phyloP scores from a whole-genome alignment of 2,888 invertebrate genomes.

The Xestoiulus laeticollis region DNA sequence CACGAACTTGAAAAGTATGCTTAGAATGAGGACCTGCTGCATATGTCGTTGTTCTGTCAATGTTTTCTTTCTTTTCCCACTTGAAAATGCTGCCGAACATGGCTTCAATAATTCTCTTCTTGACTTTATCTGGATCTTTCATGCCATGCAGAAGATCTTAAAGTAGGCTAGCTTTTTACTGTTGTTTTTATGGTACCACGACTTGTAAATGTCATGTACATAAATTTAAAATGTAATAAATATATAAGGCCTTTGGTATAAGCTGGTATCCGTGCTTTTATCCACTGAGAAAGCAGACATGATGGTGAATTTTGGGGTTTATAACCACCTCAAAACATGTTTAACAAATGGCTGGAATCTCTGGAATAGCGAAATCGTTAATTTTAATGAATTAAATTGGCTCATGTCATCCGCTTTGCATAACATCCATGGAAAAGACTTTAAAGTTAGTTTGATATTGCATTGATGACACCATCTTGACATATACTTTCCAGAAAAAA shows the following conservation, averaged over 20 bases:
- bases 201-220: slow-evolving; percentile 54
- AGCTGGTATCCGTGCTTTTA: slow-evolving; percentile 22
- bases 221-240: slow-evolving; percentile 54
- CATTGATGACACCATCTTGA: no score
- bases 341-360: no score
- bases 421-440: no score
- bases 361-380: neutral
- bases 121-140: slow-evolving; percentile 41
- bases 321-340: no score
- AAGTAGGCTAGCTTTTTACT: slow-evolving; percentile 52
- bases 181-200: slow-evolving; percentile 54
- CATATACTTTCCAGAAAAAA: no score
- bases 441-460: no score
- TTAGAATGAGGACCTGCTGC: slow-evolving; percentile 45
- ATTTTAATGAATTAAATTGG: neutral
- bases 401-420: no score
- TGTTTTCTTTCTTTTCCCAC: slow-evolving; percentile 43
- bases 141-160: slow-evolving; percentile 49
- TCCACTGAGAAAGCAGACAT: neutral
- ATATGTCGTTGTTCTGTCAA: slow-evolving; percentile 45
- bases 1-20: neutral
- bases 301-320: neutral
- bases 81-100: slow-evolving; percentile 35
- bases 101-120: slow-evolving; percentile 42
- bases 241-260: slow-evolving; percentile 48